These are phyloP conservation scores for Nowickia ferox DNA, from an alignment of 2,888 invertebrate genomes.

Conservation along the genomic window DNA sequence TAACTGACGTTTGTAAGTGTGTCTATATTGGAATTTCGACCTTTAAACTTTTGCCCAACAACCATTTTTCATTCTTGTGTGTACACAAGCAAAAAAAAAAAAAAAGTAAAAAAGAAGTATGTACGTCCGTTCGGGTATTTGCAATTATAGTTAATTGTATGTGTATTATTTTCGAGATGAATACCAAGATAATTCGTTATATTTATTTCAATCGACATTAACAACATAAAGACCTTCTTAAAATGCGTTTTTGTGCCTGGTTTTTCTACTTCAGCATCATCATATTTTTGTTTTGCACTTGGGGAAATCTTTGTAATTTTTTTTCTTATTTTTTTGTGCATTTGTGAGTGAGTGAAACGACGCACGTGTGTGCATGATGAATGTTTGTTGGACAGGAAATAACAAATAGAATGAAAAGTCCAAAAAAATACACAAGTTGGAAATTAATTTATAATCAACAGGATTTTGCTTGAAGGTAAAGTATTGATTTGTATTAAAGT, in stretches of 20 bases:
- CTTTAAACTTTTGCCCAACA: slow-evolving; percentile 73
- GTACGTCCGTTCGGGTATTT: slow-evolving; percentile 49
- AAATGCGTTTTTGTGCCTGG: slow-evolving; percentile 57
- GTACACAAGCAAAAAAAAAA: background rate
- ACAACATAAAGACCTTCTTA: slow-evolving; percentile 68
- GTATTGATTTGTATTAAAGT: slow-evolving; percentile 55
- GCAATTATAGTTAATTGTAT: slow-evolving; percentile 73
- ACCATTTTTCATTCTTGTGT: slow-evolving; percentile 70
- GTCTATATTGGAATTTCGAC: slow-evolving; percentile 70
- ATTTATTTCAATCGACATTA: slow-evolving; percentile 72
- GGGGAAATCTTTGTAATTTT: slow-evolving; percentile 57
- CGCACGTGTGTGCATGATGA: slow-evolving; percentile 71
- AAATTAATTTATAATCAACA: slow-evolving; percentile 65
- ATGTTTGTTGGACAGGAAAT: slow-evolving; percentile 71
- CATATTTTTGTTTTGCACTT: slow-evolving; percentile 44
- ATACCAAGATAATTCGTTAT: slow-evolving; percentile 72
- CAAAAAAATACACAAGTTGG: slow-evolving; percentile 15
- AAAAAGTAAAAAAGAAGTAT: background rate
- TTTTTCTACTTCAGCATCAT: slow-evolving; percentile 13
- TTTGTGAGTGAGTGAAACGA: slow-evolving; percentile 58
- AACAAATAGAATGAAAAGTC: slow-evolving; percentile 45
- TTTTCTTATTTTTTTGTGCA: slow-evolving; percentile 26
- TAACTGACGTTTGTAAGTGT: slow-evolving; percentile 14
- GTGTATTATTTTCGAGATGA: slow-evolving; percentile 72
- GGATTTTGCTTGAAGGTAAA: slow-evolving; percentile 66